Conservation (phyloP, 2,888 invertebrate genomes). For the Eupeodes luniger region DNA sequence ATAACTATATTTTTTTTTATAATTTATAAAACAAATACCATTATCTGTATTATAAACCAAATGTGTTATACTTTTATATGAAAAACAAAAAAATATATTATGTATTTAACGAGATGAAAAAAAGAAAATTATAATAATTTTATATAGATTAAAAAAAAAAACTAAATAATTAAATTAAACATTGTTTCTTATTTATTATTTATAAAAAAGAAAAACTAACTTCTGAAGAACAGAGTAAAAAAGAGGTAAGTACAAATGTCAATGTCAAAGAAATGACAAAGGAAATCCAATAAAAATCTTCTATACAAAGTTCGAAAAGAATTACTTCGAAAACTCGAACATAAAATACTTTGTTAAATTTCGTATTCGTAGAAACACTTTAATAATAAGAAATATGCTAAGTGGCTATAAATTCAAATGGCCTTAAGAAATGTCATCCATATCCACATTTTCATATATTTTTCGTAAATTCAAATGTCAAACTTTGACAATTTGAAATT, state of each 20-base stretch:
- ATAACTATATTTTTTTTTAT: constrained; percentile 27
- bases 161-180: constrained; percentile 50
- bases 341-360: too few species aligned
- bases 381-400: too few species aligned
- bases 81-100: constrained; percentile 47
- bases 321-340: too few species aligned
- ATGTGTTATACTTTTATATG: constrained; percentile 82
- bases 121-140: constrained; percentile 64
- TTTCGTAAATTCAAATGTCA: too few species aligned
- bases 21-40: constrained; percentile 76
- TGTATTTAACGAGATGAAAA: constrained; percentile 72
- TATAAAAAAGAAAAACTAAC: not conserved
- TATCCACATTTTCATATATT: too few species aligned
- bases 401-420: too few species aligned
- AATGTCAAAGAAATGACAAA: not conserved
- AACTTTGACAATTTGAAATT: too few species aligned
- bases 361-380: too few species aligned
- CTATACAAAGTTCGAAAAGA: too few species aligned
- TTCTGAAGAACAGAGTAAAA: not conserved
- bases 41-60: constrained; percentile 82
- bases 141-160: constrained; percentile 64
- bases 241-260: not conserved
- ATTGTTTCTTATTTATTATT: not conserved
- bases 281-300: too few species aligned
- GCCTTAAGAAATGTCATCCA: too few species aligned